phyloP scores from a whole-genome alignment of 1,140 invertebrate species.

The Rhizoglyphus robini region DNA sequence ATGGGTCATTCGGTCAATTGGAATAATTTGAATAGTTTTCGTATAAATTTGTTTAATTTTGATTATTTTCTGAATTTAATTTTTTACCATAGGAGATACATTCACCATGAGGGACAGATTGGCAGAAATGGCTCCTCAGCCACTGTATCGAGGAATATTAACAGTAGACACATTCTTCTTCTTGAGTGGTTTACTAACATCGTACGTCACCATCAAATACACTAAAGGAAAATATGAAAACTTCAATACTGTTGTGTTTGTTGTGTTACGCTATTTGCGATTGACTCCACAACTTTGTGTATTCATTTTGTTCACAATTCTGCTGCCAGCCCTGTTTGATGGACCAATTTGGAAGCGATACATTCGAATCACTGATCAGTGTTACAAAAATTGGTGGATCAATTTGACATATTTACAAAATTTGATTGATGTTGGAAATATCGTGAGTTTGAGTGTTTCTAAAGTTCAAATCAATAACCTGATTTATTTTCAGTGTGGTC shows the following conservation, averaged over 20 bases:
- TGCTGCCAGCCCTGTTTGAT: conserved; percentile 22
- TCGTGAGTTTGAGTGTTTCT: conserved; percentile 12
- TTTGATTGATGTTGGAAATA: conserved; percentile 9
- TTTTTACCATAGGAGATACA: not conserved
- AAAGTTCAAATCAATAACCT: not conserved
- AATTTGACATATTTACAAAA: conserved; percentile 21
- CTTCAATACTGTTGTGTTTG: conserved; percentile 19
- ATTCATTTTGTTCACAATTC: conserved; percentile 21
- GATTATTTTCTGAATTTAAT: not conserved
- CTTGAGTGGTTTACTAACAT: conserved; percentile 20
- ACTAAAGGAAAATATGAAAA: conserved; percentile 21
- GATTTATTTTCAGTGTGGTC: conserved; percentile 9
- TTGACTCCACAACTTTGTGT: conserved; percentile 25
- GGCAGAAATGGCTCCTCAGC: not conserved
- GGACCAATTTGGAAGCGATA: conserved; percentile 24
- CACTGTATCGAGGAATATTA: not conserved
- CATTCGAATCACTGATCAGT: conserved; percentile 18
- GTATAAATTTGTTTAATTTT: not conserved
- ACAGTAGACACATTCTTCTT: conserved; percentile 20
- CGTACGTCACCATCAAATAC: conserved; percentile 20
- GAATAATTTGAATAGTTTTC: not conserved
- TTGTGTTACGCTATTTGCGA: conserved; percentile 23
- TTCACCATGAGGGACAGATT: not conserved
- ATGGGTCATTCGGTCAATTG: not conserved
- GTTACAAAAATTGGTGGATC: conserved; percentile 23